Evolutionary conservation across 2,888 invertebrate species (phyloP).

Genomic region (Sarcophaga variegata): DNA sequence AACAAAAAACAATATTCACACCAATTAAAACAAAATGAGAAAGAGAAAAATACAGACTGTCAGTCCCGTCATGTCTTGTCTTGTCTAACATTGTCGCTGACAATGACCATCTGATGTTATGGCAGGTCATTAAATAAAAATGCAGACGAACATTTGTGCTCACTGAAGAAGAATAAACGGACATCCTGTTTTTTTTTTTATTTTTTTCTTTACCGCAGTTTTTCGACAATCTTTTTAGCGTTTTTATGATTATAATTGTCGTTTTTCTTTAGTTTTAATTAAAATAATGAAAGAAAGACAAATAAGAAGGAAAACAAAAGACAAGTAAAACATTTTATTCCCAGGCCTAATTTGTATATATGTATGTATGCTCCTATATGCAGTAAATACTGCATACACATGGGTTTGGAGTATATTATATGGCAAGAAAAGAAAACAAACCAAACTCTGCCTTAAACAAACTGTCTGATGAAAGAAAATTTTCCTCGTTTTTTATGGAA

Average conservation of each 20-base stretch:
- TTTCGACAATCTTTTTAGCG: conserved; percentile 50
- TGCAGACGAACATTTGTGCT: neutral
- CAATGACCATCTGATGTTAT: neutral
- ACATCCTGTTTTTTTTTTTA: conserved; percentile 68
- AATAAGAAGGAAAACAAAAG: conserved; percentile 18
- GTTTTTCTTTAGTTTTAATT: neutral
- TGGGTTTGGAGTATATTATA: too few relatives aligned
- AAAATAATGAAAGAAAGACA: neutral
- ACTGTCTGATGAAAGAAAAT: neutral
- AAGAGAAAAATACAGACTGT: too few relatives aligned
- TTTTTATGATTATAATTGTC: conserved; percentile 1
- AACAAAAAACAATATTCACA: neutral
- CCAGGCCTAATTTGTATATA: conserved; percentile 45
- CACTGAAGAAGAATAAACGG: conserved; percentile 53
- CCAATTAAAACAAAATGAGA: neutral
- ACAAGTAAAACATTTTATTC: conserved; percentile 30
- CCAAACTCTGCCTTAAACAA: too few relatives aligned
- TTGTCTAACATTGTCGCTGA: neutral
- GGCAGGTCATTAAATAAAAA: neutral
- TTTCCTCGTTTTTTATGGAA: neutral
- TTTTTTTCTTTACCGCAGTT: neutral
- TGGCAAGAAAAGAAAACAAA: too few relatives aligned
- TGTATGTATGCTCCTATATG: neutral
- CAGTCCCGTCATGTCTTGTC: neutral
- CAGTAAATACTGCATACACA: conserved; percentile 10